These are phyloP conservation scores for Dasypolia templi DNA, from an alignment of 2,888 invertebrate species.

Conservation along the genomic window DNA sequence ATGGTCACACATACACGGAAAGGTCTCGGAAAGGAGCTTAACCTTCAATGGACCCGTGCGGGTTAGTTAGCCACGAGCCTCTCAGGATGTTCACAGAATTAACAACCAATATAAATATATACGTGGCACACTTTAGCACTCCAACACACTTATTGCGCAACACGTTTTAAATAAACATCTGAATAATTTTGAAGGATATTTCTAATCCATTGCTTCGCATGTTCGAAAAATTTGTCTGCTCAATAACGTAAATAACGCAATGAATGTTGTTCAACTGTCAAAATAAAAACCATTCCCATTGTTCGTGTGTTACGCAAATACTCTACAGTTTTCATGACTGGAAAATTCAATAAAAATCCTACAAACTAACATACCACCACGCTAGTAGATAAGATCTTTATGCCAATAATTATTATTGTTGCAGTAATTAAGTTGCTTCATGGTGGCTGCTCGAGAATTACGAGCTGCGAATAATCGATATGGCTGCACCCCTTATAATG, in stretches of 20 bases:
- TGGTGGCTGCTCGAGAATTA: conserved; percentile 31
- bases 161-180: too few relatives aligned
- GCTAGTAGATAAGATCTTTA: conserved; percentile 29
- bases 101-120: neutral
- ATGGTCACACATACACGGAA: neutral
- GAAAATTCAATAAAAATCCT: conserved; percentile 7
- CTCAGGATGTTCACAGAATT: neutral
- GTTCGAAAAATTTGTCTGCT: too few relatives aligned
- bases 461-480: conserved; percentile 42
- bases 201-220: too few relatives aligned
- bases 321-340: neutral
- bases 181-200: too few relatives aligned
- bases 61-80: neutral
- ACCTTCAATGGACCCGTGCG: neutral
- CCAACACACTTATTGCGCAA: too few relatives aligned
- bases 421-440: conserved; percentile 37
- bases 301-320: too few relatives aligned
- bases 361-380: neutral
- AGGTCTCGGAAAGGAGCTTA: neutral
- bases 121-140: too few relatives aligned
- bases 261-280: too few relatives aligned
- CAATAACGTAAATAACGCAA: too few relatives aligned
- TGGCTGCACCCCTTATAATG: conserved; percentile 21
- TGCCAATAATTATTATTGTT: conserved; percentile 20
- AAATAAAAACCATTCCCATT: too few relatives aligned